Percentiles rank a stretch among this genome's conserved stretches.
These are phyloP conservation scores for Cephalotes varians DNA, from an alignment of 2,888 invertebrate genomes.

Conservation along the genomic window DNA sequence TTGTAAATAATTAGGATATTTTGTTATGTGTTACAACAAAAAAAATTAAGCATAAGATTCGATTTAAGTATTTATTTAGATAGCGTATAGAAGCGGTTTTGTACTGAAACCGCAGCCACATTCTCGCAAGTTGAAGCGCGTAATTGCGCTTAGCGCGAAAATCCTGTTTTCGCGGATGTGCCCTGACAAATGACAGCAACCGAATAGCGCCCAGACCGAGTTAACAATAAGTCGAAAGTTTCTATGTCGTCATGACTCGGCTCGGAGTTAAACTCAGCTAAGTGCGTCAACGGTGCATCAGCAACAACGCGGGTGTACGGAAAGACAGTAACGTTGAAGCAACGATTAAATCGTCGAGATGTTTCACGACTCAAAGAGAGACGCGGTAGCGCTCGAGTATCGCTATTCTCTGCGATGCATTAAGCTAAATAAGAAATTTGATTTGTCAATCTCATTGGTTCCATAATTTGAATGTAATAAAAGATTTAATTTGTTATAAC, in stretches of 20 bases:
- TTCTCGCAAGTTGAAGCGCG: constrained; percentile 30
- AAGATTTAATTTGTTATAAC: not conserved
- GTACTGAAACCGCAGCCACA: constrained; percentile 18
- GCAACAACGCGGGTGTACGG: constrained; percentile 17
- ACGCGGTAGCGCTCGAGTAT: constrained; percentile 18
- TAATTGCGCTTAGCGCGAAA: constrained; percentile 49
- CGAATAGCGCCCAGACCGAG: constrained; percentile 34
- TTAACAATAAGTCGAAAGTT: constrained; percentile 55
- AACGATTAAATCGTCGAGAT: constrained; percentile 52
- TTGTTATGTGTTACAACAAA: not conserved
- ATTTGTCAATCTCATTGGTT: constrained; percentile 14
- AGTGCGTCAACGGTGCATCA: constrained; percentile 48
- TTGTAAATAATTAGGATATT: not conserved
- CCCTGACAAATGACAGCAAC: constrained; percentile 40
- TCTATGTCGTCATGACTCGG: constrained; percentile 36
- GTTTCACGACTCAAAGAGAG: constrained; percentile 45
- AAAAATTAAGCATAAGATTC: not conserved
- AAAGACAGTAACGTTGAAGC: constrained; percentile 45
- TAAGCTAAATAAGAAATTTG: constrained; percentile 32
- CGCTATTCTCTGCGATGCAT: constrained; percentile 14
- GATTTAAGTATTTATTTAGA: constrained; percentile 4
- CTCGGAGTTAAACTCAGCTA: constrained; percentile 39
- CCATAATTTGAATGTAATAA: not conserved
- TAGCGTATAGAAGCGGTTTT: not conserved
- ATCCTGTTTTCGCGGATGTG: constrained; percentile 49